These are phyloP conservation scores for Coleophora flavipennella DNA, from an alignment of 2,888 invertebrate species.

Conservation along the genomic window DNA sequence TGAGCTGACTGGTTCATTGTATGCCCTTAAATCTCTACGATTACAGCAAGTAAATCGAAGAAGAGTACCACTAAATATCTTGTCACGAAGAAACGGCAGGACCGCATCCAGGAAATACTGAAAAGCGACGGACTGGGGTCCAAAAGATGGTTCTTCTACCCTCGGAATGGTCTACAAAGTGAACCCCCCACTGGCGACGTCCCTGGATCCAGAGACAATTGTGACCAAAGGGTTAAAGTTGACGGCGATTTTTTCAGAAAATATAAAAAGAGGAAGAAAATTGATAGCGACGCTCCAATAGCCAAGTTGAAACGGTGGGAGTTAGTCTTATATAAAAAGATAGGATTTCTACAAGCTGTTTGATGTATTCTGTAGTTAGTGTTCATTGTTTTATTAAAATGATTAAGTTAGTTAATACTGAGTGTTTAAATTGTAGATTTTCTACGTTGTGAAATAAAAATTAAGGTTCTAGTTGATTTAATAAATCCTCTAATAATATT, in stretches of 20 bases:
- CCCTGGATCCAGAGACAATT: constrained; percentile 29
- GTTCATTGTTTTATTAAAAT: constrained; percentile 3
- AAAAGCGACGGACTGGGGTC: constrained; percentile 58
- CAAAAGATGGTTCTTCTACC: constrained; percentile 58
- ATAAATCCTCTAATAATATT: too few species aligned
- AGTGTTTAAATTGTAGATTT: too few species aligned
- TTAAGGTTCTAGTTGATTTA: too few species aligned
- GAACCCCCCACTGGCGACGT: constrained; percentile 18
- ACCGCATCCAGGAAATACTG: constrained; percentile 49
- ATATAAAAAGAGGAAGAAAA: constrained; percentile 46
- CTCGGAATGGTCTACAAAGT: constrained; percentile 23
- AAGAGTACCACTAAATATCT: constrained; percentile 49
- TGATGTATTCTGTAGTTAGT: constrained; percentile 19
- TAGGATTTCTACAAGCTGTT: constrained; percentile 58
- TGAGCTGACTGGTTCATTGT: too few species aligned
- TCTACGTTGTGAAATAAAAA: too few species aligned
- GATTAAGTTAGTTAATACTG: background rate
- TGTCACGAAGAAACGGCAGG: constrained; percentile 52
- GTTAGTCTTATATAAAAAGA: constrained; percentile 54
- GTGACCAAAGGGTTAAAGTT: constrained; percentile 53
- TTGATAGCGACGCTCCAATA: constrained; percentile 49
- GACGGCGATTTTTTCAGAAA: constrained; percentile 57
- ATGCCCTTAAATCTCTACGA: too few species aligned
- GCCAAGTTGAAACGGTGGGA: constrained; percentile 62
- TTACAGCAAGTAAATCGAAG: constrained; percentile 48